Base-by-base conservation (phyloP, 1,140 invertebrate genomes). In the Drosophila ambigua region DNA sequence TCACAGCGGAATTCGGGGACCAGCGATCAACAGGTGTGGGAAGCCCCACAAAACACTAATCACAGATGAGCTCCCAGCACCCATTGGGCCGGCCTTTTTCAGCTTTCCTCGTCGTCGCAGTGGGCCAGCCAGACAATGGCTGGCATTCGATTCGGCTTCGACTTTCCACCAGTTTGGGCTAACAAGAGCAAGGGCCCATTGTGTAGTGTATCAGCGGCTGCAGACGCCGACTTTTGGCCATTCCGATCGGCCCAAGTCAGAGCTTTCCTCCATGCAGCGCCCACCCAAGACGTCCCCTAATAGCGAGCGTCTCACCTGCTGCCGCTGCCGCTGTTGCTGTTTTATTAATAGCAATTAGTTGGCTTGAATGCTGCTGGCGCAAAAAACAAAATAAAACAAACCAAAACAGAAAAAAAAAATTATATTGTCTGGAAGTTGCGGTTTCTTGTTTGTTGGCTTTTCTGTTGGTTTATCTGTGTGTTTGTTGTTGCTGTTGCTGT, bases 331-430 rank as follows among this genome's bases (percentile, higher is more conserved):
- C 52, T 46, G 62, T 73, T 39, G 4, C 1, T 13, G 35, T 80
- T 80, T 78, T 85, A 85, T 85, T 85, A 85, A 81, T 80, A 81
- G 73, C 81, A 85, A 85, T 85, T 85, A 85, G 65, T 77, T 77
- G 57, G 55, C 49, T 59, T 61, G 50, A 51, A 61, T 41, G 58
- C 16, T 65, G 45, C 43, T 43, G 57, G 63, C 63, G 24, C 59
- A 76, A 55, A 69, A 66, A 60, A 13, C 11, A 50, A 39, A 71
- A 7, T 11, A 23, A 16, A 53, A 53, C 28, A 8, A 35, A 57
- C 13, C 9, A 44, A 57, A 57, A 23, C 15, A 8, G n/a, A 72
- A 62, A 46, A 11, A 39, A 62, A 43, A 53, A 31, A 15, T 20
- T 55, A 41, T 65, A 62, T 79, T 66, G 77, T 68, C 66, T 80